Conservation (phyloP, 2,888 invertebrate genomes). For the Amphimallon solstitiale region DNA sequence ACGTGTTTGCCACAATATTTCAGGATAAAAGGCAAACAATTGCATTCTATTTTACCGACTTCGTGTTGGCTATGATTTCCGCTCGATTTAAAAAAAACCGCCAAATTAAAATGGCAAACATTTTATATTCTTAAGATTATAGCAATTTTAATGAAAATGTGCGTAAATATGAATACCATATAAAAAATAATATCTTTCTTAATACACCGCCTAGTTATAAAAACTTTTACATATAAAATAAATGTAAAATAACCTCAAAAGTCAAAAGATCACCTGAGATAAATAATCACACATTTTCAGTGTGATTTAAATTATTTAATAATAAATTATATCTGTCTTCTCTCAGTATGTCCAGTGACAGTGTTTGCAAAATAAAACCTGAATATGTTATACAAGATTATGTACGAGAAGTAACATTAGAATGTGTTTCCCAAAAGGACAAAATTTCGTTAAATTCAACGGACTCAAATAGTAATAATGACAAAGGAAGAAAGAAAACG, state of each 20-base stretch:
- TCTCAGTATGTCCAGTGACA: constrained; percentile 46
- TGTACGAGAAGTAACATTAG: constrained; percentile 58
- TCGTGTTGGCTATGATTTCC: constrained; percentile 43
- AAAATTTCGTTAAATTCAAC: constrained; percentile 55
- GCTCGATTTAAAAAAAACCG: constrained; percentile 34
- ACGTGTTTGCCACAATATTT: constrained; percentile 59
- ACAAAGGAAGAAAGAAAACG: constrained; percentile 51
- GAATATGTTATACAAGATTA: constrained; percentile 64
- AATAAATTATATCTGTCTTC: neutral
- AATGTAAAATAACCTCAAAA: no score
- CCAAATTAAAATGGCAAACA: constrained; percentile 18
- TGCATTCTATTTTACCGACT: constrained; percentile 53
- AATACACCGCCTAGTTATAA: no score
- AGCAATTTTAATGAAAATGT: no score
- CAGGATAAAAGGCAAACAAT: constrained; percentile 53
- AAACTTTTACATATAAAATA: no score
- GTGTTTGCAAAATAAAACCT: constrained; percentile 64
- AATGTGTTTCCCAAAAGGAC: constrained; percentile 63
- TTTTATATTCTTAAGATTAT: neutral
- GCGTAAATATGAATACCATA: no score
- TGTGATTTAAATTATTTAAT: no score
- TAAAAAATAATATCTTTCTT: no score
- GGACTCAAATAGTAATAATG: constrained; percentile 25
- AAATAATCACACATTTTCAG: no score
- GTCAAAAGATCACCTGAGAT: no score